Percentiles rank a stretch among this genome's conserved stretches.
Conservation (phyloP, 2,113 vertebrate genomes). For the Brachypodius melanocephalos region DNA sequence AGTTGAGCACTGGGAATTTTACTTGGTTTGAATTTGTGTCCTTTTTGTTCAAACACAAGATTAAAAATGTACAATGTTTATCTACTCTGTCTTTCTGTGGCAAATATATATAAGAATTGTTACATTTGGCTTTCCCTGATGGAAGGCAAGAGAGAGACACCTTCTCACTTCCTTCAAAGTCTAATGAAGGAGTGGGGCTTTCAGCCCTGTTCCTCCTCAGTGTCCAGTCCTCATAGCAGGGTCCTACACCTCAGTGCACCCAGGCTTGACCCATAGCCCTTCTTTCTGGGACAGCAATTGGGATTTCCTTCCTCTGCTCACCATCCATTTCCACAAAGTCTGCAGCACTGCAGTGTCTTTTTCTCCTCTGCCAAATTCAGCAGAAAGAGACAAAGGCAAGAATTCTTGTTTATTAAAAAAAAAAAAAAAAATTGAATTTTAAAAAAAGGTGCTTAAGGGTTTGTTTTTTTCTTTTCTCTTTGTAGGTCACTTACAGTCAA, state of each 20-base stretch:
- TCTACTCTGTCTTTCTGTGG: neutral
- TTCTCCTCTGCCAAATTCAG: neutral
- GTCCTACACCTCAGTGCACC: too few relatives aligned
- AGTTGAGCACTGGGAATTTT: neutral
- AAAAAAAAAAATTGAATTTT: neutral
- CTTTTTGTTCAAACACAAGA: neutral
- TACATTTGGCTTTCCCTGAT: neutral
- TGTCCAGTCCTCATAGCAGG: too few relatives aligned
- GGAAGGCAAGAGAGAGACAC: neutral
- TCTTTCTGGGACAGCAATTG: neutral
- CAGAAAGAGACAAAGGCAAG: neutral
- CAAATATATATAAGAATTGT: neutral
- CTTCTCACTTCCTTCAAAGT: neutral
- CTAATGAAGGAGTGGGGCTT: neutral
- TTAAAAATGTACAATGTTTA: neutral
- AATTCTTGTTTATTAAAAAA: neutral
- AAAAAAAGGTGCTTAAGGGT: neutral
- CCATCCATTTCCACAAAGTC: neutral
- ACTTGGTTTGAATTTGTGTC: neutral
- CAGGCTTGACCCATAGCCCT: neutral
- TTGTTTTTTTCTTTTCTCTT: neutral
- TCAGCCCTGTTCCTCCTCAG: accelerated
- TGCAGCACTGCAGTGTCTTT: neutral
- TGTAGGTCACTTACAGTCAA: neutral
- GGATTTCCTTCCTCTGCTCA: neutral